Percentiles rank a stretch among this genome's conserved stretches.
These are phyloP conservation scores for Sinocyclocheilus anshuiensis DNA, from an alignment of 2,113 vertebrate genomes.

Conservation along the genomic window DNA sequence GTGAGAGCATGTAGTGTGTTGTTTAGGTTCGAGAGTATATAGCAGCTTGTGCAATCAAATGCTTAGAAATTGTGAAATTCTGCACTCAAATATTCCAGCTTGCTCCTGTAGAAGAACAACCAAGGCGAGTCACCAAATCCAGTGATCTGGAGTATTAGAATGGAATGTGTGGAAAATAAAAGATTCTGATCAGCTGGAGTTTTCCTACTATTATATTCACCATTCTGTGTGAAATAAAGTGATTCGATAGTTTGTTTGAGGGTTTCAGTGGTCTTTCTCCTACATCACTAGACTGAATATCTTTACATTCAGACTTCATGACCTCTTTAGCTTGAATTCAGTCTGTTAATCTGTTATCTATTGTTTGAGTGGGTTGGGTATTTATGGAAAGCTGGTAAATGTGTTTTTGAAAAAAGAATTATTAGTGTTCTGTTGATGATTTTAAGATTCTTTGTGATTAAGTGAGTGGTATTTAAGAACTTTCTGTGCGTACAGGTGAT, in stretches of 20 bases:
- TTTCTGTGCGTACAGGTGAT: neutral
- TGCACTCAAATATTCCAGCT: neutral
- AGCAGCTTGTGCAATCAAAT: neutral
- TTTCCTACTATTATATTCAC: neutral
- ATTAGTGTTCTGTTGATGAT: neutral
- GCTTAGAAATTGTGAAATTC: neutral
- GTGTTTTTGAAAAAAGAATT: neutral
- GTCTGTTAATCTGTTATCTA: neutral
- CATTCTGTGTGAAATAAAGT: neutral
- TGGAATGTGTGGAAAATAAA: neutral
- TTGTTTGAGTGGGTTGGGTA: neutral
- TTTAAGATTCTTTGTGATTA: neutral
- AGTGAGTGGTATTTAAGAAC: neutral
- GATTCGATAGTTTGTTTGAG: neutral
- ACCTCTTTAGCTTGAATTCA: neutral
- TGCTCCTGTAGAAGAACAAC: neutral
- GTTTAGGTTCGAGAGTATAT: neutral
- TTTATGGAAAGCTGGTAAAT: neutral
- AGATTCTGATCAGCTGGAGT: neutral
- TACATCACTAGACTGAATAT: neutral
- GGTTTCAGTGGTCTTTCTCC: neutral
- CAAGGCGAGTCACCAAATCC: neutral
- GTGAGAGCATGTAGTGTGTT: too few relatives aligned
- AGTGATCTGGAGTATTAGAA: neutral
- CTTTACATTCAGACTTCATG: neutral